Evolutionary conservation across 2,113 vertebrate species (phyloP).

Genomic region (Halichoeres trimaculatus): DNA sequence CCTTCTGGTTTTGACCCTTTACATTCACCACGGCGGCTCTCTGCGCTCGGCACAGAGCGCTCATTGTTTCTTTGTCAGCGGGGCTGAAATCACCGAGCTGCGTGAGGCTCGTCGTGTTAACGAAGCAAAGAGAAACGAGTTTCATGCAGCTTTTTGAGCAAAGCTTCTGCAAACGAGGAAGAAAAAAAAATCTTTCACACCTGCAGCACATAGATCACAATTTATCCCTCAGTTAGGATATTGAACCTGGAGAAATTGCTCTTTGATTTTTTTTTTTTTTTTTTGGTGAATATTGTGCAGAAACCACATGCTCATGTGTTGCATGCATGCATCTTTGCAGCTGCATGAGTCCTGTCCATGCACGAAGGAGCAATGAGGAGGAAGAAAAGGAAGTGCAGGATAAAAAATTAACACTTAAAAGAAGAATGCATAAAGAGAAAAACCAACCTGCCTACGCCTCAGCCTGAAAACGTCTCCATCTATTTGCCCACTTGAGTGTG

Average conservation of each 20-base stretch:
- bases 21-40: constrained; percentile 20
- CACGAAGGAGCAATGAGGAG: not conserved
- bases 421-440: constrained; percentile 13
- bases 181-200: not conserved
- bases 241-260: constrained; percentile 5
- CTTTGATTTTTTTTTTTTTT: constrained; percentile 14
- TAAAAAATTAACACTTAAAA: not conserved
- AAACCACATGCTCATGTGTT: no score
- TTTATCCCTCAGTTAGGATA: constrained; percentile 6
- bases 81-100: constrained; percentile 20
- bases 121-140: constrained; percentile 26
- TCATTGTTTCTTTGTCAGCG: constrained; percentile 33
- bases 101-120: constrained; percentile 9
- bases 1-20: constrained; percentile 47
- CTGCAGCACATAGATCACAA: not conserved
- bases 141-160: constrained; percentile 37
- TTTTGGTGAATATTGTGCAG: not conserved
- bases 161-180: constrained; percentile 13
- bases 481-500: constrained; percentile 22
- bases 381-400: not conserved
- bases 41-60: not conserved
- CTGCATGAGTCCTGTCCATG: not conserved
- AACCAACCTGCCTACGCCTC: constrained; percentile 53
- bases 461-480: constrained; percentile 58
- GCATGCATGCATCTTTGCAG: not conserved